Percentiles rank a stretch among this genome's conserved stretches.
Conservation (phyloP, 1,140 invertebrate species). For the Microplitis mediator region DNA sequence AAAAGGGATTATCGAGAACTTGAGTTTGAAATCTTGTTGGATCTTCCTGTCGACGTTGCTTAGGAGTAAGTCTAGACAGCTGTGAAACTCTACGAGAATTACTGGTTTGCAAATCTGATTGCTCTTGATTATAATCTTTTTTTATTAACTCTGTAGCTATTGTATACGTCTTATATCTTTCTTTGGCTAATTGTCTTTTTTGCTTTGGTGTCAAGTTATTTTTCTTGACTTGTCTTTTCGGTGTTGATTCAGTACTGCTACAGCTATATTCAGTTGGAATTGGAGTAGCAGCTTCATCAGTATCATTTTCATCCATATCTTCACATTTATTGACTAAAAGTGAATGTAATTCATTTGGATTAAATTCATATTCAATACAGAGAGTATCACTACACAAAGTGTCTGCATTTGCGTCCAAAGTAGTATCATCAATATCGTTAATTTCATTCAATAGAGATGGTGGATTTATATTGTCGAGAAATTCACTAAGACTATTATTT, state of each 20-base stretch:
- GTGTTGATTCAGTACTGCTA: conserved; percentile 75
- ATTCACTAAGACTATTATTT: conserved; percentile 64
- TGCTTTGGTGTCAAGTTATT: conserved; percentile 74
- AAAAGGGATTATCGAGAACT: conserved; percentile 60
- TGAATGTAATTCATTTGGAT: conserved; percentile 40
- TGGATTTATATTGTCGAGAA: conserved; percentile 70
- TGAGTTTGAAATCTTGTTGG: conserved; percentile 74
- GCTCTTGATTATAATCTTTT: conserved; percentile 44
- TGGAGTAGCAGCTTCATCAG: conserved; percentile 62
- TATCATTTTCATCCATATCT: conserved; percentile 48
- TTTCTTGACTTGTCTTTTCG: conserved; percentile 66
- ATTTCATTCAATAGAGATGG: conserved; percentile 69
- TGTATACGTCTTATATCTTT: conserved; percentile 80
- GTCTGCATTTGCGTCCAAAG: conserved; percentile 66
- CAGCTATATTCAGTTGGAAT: conserved; percentile 62
- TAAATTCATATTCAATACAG: conserved; percentile 54
- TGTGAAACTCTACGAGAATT: too few species aligned
- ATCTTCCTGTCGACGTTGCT: conserved; percentile 72
- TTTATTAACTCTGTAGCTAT: conserved; percentile 67
- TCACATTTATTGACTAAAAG: conserved; percentile 44
- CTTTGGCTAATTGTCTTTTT: conserved; percentile 72
- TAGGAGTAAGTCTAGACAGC: conserved; percentile 65
- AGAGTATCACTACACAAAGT: conserved; percentile 66
- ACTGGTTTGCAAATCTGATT: not conserved
- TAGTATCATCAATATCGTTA: conserved; percentile 68